Percentiles rank a stretch among this genome's conserved stretches.
phyloP scores from a whole-genome alignment of 2,888 invertebrate genomes.

The Torymus tubicola region DNA sequence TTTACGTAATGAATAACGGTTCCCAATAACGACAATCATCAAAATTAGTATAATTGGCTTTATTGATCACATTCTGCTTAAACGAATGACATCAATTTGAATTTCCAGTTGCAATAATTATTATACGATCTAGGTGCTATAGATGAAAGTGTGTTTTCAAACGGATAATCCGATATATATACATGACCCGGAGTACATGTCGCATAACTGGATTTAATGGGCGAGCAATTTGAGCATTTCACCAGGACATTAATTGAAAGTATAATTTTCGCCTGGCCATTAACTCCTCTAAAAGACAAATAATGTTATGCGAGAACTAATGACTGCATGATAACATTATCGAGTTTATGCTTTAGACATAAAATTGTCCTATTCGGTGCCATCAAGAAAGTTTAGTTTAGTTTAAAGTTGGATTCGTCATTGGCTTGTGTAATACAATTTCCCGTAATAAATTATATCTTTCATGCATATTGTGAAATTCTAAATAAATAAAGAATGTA shows the following conservation, averaged over 20 bases:
- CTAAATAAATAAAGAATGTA: too few relatives aligned
- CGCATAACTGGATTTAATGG: conserved; percentile 42
- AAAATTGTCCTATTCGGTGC: too few relatives aligned
- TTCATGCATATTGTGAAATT: too few relatives aligned
- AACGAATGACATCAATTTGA: conserved; percentile 24
- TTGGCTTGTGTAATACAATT: too few relatives aligned
- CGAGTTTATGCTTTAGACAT: too few relatives aligned
- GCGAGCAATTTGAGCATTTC: conserved; percentile 37
- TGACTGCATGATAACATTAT: conserved; percentile 13
- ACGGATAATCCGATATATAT: conserved; percentile 20
- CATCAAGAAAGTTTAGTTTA: too few relatives aligned
- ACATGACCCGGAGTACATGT: conserved; percentile 2
- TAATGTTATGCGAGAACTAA: conserved; percentile 15
- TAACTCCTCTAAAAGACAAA: conserved; percentile 37
- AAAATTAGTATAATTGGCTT: not conserved
- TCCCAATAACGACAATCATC: not conserved
- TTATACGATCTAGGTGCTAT: conserved; percentile 21
- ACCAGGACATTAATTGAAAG: conserved; percentile 49
- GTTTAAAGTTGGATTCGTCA: too few relatives aligned
- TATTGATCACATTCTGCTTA: conserved; percentile 4
- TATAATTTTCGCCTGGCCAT: conserved; percentile 45
- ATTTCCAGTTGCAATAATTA: conserved; percentile 11
- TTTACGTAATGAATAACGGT: too few relatives aligned
- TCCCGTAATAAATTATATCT: too few relatives aligned
- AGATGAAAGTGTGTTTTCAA: conserved; percentile 29